Conservation (phyloP, 2,113 vertebrate species). For the Psittacula cyanocephala region DNA sequence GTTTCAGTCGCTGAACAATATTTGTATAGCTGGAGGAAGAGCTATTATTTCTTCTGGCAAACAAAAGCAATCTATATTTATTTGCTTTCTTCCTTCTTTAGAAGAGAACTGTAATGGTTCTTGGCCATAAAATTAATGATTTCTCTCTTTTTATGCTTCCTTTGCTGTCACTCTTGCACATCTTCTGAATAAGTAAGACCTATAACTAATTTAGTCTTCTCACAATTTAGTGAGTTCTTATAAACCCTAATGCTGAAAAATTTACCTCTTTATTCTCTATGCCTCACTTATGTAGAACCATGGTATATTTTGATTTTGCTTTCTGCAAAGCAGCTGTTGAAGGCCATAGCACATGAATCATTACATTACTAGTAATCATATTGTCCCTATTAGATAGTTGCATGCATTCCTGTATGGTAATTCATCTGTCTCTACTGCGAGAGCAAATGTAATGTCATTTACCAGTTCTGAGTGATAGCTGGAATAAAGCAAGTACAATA, state of each 20-base stretch:
- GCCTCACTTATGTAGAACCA: background rate
- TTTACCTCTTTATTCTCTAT: background rate
- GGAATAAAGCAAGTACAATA: background rate
- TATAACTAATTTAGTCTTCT: background rate
- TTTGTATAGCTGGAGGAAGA: background rate
- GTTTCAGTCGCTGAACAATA: background rate
- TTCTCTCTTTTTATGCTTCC: background rate
- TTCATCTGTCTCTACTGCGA: background rate
- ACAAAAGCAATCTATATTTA: background rate
- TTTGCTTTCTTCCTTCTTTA: constrained; percentile 3
- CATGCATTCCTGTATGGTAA: background rate
- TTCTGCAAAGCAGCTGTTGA: background rate
- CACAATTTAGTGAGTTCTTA: background rate
- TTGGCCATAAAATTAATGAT: background rate
- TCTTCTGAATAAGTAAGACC: background rate
- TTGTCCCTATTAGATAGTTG: background rate
- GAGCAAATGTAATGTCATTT: constrained; percentile 44
- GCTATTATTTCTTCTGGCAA: background rate
- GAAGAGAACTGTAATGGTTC: background rate
- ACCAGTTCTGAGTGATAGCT: constrained; percentile 16
- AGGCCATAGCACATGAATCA: background rate
- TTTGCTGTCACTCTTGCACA: background rate
- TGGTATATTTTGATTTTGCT: background rate
- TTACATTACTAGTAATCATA: background rate
- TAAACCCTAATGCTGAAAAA: background rate